Percentiles rank a stretch among this genome's conserved stretches.
Conservation (phyloP, 2,113 vertebrate genomes). For the Corythornis cristatus region DNA sequence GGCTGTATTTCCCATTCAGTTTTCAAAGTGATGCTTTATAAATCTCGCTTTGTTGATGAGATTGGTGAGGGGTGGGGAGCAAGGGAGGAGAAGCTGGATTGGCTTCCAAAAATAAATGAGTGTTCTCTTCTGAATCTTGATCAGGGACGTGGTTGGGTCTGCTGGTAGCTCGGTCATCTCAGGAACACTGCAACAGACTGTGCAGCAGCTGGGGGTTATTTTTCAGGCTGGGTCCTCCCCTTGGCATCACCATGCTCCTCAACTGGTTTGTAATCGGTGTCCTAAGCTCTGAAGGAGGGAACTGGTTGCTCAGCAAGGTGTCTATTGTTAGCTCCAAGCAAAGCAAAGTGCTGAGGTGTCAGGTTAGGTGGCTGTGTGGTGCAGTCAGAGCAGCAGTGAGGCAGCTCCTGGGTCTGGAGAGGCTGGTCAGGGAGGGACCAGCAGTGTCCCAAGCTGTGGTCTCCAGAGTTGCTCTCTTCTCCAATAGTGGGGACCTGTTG, state of each 20-base stretch:
- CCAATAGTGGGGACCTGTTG: not conserved
- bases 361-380: fast-evolving
- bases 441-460: fast-evolving
- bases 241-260: fast-evolving
- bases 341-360: fast-evolving
- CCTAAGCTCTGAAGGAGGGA: not conserved
- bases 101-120: not conserved
- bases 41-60: not conserved
- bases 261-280: not conserved
- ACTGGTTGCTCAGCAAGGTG: fast-evolving
- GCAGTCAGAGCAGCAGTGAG: not conserved
- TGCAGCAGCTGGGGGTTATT: not conserved
- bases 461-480: not conserved
- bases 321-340: fast-evolving
- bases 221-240: not conserved
- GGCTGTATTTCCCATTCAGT: slow-evolving; percentile 13
- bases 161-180: not conserved
- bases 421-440: not conserved
- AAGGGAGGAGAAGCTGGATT: not conserved
- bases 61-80: not conserved
- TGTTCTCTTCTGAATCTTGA: not conserved
- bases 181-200: fast-evolving
- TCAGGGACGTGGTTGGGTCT: not conserved
- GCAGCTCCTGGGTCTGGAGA: fast-evolving
- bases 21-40: slow-evolving; percentile 40